Evolutionary conservation across 1,140 invertebrate genomes (phyloP).

Genomic region (Philopotamus ludificatus): DNA sequence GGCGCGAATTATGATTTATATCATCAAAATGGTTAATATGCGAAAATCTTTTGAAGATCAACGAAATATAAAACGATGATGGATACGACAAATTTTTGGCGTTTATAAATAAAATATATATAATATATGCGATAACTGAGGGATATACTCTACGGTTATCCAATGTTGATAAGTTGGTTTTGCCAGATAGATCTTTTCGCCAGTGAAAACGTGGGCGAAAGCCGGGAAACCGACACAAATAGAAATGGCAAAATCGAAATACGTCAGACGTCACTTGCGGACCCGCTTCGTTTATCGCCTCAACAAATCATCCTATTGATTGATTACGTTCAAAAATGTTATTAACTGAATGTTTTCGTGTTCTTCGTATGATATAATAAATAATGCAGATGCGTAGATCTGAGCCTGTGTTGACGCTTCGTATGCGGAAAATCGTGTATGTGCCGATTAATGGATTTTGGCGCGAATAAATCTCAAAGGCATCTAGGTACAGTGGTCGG

Average conservation of each 20-base stretch:
- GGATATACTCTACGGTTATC: neutral
- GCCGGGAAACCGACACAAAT: neutral
- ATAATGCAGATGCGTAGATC: neutral
- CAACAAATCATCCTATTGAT: constrained; percentile 1
- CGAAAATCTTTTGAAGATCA: no score
- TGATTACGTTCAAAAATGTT: neutral
- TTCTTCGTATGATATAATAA: neutral
- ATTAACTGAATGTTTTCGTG: neutral
- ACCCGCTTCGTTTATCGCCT: neutral
- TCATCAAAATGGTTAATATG: no score
- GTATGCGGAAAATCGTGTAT: neutral
- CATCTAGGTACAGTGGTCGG: no score
- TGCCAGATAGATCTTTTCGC: neutral
- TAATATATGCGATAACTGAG: neutral
- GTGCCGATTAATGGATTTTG: no score
- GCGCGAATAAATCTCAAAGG: no score
- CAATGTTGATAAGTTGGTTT: neutral
- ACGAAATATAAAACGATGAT: no score
- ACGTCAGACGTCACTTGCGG: neutral
- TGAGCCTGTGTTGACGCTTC: neutral
- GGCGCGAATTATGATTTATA: no score
- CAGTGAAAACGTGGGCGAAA: neutral
- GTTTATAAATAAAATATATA: no score
- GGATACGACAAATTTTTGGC: no score
- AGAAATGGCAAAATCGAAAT: neutral